Percentiles rank a stretch among this genome's conserved stretches.
Conservation (phyloP, 2,888 invertebrate genomes). For the Hypomecis atomaria region DNA sequence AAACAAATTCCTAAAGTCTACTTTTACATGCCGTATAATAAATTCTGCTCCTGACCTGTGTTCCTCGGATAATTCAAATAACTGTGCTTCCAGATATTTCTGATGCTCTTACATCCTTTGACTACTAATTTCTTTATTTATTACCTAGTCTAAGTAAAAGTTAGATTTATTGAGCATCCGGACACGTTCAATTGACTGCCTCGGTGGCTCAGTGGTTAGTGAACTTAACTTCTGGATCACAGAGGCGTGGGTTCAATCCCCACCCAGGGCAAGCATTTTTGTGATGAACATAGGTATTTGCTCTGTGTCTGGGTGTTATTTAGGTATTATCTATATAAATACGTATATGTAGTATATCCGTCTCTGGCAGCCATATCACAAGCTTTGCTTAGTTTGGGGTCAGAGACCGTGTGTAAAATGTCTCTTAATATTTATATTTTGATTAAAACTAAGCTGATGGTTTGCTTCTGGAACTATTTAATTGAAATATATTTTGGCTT, state of each 20-base stretch:
- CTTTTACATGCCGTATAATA: constrained; percentile 3
- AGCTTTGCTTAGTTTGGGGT: too few relatives aligned
- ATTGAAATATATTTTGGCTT: neutral
- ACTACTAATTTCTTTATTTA: constrained; percentile 22
- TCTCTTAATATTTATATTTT: too few relatives aligned
- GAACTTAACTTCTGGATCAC: too few relatives aligned
- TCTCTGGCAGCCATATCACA: too few relatives aligned
- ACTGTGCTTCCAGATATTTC: constrained; percentile 14
- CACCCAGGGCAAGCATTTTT: too few relatives aligned
- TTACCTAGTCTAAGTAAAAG: constrained; percentile 6
- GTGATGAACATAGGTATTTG: too few relatives aligned
- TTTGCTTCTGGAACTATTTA: constrained; percentile 6
- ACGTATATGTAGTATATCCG: too few relatives aligned
- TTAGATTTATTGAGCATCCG: constrained; percentile 14
- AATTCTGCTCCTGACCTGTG: constrained; percentile 14
- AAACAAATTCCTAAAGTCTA: neutral
- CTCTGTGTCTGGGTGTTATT: too few relatives aligned
- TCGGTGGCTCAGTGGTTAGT: too few relatives aligned
- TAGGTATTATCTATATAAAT: too few relatives aligned
- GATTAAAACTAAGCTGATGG: constrained; percentile 24
- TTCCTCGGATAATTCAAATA: constrained; percentile 17
- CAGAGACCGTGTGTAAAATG: too few relatives aligned
- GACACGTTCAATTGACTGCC: constrained; percentile 2
- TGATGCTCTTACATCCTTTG: constrained; percentile 15
- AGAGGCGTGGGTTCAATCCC: too few relatives aligned